Evolutionary conservation across 1,140 invertebrate genomes (phyloP).

Genomic region (Drosophila willistoni): DNA sequence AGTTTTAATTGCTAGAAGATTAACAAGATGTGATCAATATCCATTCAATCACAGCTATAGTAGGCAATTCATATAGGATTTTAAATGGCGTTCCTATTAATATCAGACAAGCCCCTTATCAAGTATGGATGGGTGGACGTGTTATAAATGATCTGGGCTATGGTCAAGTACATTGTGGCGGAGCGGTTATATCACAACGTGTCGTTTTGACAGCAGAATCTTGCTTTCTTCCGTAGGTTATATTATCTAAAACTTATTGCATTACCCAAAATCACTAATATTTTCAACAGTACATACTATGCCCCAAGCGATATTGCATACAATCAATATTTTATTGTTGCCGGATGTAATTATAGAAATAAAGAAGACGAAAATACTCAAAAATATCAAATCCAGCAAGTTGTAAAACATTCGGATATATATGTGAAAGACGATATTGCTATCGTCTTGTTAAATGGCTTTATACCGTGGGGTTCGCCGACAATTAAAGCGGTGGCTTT

Average conservation of each 20-base stretch:
- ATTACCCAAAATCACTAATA: too few species aligned
- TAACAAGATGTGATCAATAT: too few species aligned
- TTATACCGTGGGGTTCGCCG: conserved; percentile 43
- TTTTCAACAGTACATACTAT: too few species aligned
- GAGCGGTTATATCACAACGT: conserved; percentile 84
- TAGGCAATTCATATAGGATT: conserved; percentile 32
- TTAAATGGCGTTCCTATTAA: conserved; percentile 51
- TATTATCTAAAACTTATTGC: accelerated
- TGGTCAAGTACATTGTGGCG: conserved; percentile 85
- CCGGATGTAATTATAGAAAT: conserved; percentile 46
- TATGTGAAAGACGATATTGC: conserved; percentile 59
- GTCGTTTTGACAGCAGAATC: conserved; percentile 87
- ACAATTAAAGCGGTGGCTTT: conserved; percentile 42
- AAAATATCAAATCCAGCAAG: conserved; percentile 55
- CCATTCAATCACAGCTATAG: too few species aligned
- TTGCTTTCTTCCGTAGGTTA: conserved; percentile 83
- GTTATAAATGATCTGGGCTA: conserved; percentile 34
- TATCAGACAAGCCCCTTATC: conserved; percentile 40
- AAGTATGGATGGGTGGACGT: conserved; percentile 63
- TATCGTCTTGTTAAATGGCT: conserved; percentile 65
- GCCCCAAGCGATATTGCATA: conserved; percentile 11
- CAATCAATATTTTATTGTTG: conserved; percentile 56
- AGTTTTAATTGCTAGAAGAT: too few species aligned
- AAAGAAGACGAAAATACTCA: conserved; percentile 30
- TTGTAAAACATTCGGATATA: conserved; percentile 30